Base-by-base conservation (phyloP, 2,797 vertebrate species). In the Pseudocheirus occidentalis region DNA sequence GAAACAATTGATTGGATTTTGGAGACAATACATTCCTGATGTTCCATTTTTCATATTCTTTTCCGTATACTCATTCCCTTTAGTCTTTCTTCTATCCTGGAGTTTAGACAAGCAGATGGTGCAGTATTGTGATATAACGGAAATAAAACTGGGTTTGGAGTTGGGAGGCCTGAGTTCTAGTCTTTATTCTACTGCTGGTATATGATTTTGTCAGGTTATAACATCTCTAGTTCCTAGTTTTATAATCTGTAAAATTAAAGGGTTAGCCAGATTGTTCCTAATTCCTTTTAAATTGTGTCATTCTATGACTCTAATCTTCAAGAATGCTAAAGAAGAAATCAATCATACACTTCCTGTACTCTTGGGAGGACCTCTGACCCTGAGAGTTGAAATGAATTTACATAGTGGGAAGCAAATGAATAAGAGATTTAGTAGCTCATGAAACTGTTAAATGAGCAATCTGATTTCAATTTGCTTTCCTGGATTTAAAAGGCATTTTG, bases 221-320 rank as follows among this genome's bases (percentile, higher is more conserved):
- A 56, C 6, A 62, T 93, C n/a, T 62, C 91, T 89, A 34, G 91
- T 9, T 55, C 16, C 95, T 31, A 96, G 18, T 31, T 94, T 95
- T 10, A 91, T 1, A 7, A 21, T 5, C 21, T 93, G 0, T 95
- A 62, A 93, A 94, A 92, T 87, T 29, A 81, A 81, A 81, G 7
- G 7, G 18, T 81, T 40, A 46, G 40, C 7, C 46, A 81, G 73
- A 46, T 81, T 81, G 10, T 81, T 9, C 73, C 73, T 46, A 81
- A 46, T 3, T 81, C 7, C 73, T 31, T 81, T 46, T 81, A 46
- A 46, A 46, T 46, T 46, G 27, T 81, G n/a, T 27, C 40, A 46
- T 46, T 81, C n/a, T 81, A 46, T 81, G 66, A 73, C 21, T 81
- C 7, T 81, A 11, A 46, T 24, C 21, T 27, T 21, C 29, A 24